phyloP scores from a whole-genome alignment of 2,888 invertebrate species.

The Agriopis leucophaearia region DNA sequence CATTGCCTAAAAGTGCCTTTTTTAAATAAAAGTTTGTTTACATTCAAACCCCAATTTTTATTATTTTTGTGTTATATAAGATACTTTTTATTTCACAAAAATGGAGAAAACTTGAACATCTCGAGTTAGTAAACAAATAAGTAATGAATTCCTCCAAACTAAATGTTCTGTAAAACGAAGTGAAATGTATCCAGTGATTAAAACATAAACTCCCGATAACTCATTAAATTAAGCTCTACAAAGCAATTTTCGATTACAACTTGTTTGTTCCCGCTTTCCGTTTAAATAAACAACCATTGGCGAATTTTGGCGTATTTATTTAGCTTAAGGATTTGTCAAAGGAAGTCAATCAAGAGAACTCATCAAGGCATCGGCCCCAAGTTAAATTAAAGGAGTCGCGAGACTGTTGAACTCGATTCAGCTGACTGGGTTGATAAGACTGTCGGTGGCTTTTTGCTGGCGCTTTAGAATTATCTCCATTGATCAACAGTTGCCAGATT shows the following conservation, averaged over 20 bases:
- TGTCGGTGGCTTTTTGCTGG: neutral
- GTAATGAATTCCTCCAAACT: neutral
- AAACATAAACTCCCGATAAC: constrained; percentile 18
- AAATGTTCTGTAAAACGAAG: constrained; percentile 6
- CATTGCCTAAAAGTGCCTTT: too few relatives aligned
- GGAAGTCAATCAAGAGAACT: constrained; percentile 31
- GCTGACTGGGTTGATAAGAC: constrained; percentile 8
- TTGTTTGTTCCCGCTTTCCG: constrained; percentile 26
- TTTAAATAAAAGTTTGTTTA: too few relatives aligned
- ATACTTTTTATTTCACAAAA: neutral
- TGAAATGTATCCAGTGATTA: constrained; percentile 17
- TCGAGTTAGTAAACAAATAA: neutral
- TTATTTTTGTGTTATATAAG: too few relatives aligned
- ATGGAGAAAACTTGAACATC: too few relatives aligned
- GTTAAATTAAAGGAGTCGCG: constrained; percentile 29
- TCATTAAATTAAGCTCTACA: constrained; percentile 31
- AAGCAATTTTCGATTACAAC: constrained; percentile 37
- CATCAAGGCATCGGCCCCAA: constrained; percentile 29
- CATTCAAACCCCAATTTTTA: too few relatives aligned
- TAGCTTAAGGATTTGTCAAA: constrained; percentile 28
- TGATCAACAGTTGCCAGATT: neutral
- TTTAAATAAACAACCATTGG: constrained; percentile 27
- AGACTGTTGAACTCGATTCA: constrained; percentile 15
- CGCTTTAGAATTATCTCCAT: neutral
- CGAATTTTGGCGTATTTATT: constrained; percentile 25